Conservation (phyloP, 2,797 vertebrate species). For the Lacerta agilis region DNA sequence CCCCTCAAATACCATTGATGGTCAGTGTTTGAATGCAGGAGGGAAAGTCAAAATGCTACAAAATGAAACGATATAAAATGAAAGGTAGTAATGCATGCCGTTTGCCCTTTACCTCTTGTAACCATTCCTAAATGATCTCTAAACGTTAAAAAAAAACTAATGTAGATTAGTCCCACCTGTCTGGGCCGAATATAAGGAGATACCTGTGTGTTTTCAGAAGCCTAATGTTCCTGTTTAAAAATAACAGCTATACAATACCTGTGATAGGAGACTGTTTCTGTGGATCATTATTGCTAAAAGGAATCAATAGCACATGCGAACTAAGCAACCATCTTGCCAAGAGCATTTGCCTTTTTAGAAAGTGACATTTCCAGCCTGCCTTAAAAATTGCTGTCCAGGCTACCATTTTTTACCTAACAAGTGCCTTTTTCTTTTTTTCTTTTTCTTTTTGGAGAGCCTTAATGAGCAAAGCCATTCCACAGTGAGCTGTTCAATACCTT, state of each 20-base stretch:
- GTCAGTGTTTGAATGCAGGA: too few species aligned
- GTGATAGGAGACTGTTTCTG: not conserved
- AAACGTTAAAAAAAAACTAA: too few species aligned
- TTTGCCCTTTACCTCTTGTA: too few species aligned
- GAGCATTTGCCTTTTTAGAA: conserved; percentile 48
- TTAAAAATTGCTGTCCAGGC: conserved; percentile 49
- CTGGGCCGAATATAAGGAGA: conserved; percentile 7
- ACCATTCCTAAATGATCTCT: too few species aligned
- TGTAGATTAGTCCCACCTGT: too few species aligned
- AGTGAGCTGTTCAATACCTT: conserved; percentile 51
- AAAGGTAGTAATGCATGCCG: too few species aligned
- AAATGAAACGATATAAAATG: too few species aligned
- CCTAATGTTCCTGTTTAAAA: conserved; percentile 39
- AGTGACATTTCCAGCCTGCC: conserved; percentile 44
- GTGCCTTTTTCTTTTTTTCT: conserved; percentile 47
- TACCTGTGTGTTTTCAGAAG: not conserved
- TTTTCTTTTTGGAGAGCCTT: conserved; percentile 19
- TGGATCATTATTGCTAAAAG: conserved; percentile 30
- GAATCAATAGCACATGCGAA: conserved; percentile 33
- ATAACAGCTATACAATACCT: conserved; percentile 1
- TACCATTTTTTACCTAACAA: conserved; percentile 54
- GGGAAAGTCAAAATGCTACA: too few species aligned
- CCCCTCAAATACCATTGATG: too few species aligned
- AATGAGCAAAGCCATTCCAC: conserved; percentile 48
- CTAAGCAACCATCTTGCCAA: conserved; percentile 35